Conservation (phyloP, 2,113 vertebrate genomes). For the Cercopithecus mona region DNA sequence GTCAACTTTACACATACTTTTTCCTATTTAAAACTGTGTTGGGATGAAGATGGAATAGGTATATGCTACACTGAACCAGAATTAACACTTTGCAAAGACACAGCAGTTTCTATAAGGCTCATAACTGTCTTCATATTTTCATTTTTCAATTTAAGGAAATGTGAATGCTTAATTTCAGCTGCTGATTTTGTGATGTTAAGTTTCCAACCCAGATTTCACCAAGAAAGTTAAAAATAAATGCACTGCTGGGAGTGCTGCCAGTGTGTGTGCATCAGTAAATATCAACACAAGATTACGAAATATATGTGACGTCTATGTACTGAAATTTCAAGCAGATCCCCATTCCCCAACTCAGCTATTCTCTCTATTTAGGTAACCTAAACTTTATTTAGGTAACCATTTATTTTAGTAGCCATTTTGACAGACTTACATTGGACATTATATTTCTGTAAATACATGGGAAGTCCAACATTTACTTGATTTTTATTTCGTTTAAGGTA, state of each 20-base stretch:
- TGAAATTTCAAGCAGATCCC: background rate
- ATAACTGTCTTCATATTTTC: background rate
- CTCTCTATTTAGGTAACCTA: background rate
- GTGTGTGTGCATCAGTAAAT: background rate
- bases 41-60: background rate
- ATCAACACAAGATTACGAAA: background rate
- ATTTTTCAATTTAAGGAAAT: slow-evolving; percentile 27
- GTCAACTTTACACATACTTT: background rate
- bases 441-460: background rate
- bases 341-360: background rate
- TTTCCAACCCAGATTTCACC: slow-evolving; percentile 44
- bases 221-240: slow-evolving; percentile 59
- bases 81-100: background rate
- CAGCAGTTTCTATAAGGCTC: background rate
- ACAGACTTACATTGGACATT: background rate
- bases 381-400: background rate
- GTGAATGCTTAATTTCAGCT: slow-evolving; percentile 51
- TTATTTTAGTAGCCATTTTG: background rate
- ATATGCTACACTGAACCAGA: background rate
- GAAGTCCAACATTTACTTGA: background rate
- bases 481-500: background rate
- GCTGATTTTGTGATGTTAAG: background rate
- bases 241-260: background rate
- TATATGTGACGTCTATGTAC: background rate
- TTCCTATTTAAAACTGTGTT: background rate